Conservation (phyloP, 2,888 invertebrate genomes). For the Epinotia nisella region DNA sequence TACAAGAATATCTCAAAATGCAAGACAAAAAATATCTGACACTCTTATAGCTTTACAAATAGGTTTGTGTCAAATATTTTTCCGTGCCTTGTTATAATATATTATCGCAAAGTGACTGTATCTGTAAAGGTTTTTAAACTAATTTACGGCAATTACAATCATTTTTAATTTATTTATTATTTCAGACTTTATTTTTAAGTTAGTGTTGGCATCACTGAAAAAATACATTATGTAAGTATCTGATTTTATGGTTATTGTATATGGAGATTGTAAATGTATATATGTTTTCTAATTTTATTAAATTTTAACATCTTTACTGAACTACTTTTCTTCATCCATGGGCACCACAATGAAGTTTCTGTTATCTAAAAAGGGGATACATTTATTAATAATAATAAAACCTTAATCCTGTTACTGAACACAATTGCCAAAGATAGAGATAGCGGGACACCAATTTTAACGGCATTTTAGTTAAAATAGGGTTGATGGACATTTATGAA, state of each 20-base stretch:
- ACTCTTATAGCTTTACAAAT: not conserved
- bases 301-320: conserved; percentile 40
- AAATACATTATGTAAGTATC: conserved; percentile 20
- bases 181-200: conserved; percentile 21
- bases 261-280: conserved; percentile 18
- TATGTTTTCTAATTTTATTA: conserved; percentile 20
- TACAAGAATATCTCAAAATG: not conserved
- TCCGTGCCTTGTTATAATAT: not conserved
- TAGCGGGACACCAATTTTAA: no score
- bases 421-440: no score
- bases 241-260: conserved; percentile 14
- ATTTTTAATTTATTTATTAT: conserved; percentile 8
- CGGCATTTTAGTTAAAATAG: no score
- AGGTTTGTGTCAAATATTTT: not conserved
- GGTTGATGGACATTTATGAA: no score
- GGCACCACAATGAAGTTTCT: conserved; percentile 65
- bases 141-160: conserved; percentile 17
- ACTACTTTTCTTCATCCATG: conserved; percentile 55
- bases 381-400: conserved; percentile 8
- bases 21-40: not conserved
- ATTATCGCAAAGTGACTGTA: conserved; percentile 8
- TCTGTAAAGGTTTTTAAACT: not conserved
- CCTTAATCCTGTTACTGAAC: not conserved
- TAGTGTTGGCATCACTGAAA: not conserved
- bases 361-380: conserved; percentile 52